These are phyloP conservation scores for Phenganax stokvisi DNA, from an alignment of 92 coral and sea anemone species.

Conservation along the genomic window DNA sequence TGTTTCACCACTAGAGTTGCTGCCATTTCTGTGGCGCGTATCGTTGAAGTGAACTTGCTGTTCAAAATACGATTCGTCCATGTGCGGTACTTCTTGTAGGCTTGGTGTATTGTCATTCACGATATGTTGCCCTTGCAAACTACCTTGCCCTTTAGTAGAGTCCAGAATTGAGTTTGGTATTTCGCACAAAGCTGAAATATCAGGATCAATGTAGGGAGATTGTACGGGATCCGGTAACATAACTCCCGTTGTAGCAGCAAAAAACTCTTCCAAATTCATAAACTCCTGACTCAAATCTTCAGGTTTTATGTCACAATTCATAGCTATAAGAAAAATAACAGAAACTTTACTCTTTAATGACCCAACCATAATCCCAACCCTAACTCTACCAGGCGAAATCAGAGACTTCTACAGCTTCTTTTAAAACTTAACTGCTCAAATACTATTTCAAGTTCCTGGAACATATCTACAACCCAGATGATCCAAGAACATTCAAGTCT, in stretches of 20 bases:
- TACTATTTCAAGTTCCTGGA: too few species aligned
- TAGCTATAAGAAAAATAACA: too few species aligned
- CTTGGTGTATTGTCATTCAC: background rate
- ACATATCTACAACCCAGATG: too few species aligned
- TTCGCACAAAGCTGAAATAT: background rate
- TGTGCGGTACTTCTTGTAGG: background rate
- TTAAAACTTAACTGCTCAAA: too few species aligned
- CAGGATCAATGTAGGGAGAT: background rate
- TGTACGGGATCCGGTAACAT: background rate
- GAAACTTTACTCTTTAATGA: too few species aligned
- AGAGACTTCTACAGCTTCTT: too few species aligned
- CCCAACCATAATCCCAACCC: too few species aligned
- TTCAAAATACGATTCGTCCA: background rate
- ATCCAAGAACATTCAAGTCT: too few species aligned
- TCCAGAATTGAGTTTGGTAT: background rate
- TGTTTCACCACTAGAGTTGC: background rate
- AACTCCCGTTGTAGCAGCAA: background rate
- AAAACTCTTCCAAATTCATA: slow-evolving; percentile 36
- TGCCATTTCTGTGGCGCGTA: background rate
- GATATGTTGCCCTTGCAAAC: background rate
- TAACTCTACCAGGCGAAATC: too few species aligned
- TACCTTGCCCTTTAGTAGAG: background rate
- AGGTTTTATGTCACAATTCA: background rate
- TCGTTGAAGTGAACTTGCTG: background rate
- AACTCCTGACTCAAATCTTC: slow-evolving; percentile 17